A percentile compares a stretch with the other conserved stretches of the same genome.
Evolutionary conservation across 2,888 invertebrate species (phyloP).

Genomic region (Limnephilus rhombicus): DNA sequence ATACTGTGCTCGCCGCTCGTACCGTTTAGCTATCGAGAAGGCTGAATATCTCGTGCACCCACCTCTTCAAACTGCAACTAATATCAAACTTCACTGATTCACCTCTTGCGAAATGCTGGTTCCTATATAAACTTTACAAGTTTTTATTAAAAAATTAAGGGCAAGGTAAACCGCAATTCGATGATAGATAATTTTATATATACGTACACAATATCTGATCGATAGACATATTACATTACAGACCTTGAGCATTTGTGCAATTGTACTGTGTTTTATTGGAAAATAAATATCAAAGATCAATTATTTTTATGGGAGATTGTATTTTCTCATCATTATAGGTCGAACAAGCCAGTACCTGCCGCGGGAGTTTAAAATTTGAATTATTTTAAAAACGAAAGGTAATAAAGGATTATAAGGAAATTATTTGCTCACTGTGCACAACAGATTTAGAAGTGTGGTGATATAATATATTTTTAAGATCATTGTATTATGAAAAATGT

Average conservation of each 20-base stretch:
- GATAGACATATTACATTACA: neutral
- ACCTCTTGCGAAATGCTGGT: slow-evolving; percentile 17
- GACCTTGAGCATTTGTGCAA: slow-evolving; percentile 1
- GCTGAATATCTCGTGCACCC: neutral
- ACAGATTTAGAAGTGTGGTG: neutral
- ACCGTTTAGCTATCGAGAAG: neutral
- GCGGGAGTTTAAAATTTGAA: neutral
- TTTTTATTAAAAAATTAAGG: slow-evolving; percentile 22
- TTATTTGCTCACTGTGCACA: neutral
- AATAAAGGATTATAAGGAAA: neutral
- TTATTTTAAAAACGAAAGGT: neutral
- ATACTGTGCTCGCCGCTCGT: neutral
- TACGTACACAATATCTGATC: neutral
- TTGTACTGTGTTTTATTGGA: neutral
- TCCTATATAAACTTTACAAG: slow-evolving; percentile 1
- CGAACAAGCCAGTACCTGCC: neutral
- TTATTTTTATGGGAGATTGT: neutral
- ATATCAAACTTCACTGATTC: slow-evolving; percentile 3
- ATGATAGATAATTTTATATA: neutral
- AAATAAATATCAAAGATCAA: neutral
- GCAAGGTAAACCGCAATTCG: slow-evolving; percentile 31
- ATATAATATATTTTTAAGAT: too few relatives aligned
- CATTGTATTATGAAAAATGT: too few relatives aligned
- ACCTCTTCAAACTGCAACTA: neutral
- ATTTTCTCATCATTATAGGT: neutral